Percentiles rank a stretch among this genome's conserved stretches.
phyloP scores from a whole-genome alignment of 2,113 vertebrate species.

The Natator depressus region DNA sequence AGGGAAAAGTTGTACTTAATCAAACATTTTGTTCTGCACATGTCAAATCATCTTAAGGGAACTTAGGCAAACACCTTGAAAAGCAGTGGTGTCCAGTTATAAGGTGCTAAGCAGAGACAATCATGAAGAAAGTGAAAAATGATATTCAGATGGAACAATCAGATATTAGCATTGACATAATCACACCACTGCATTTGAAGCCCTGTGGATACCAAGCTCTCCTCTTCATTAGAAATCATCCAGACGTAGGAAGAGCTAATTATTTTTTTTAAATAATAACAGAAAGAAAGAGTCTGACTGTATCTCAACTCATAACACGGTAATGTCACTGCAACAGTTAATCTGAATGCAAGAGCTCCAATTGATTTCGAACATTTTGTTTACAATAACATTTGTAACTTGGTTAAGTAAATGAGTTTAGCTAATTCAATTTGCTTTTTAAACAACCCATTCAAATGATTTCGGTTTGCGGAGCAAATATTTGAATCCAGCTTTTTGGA shows the following conservation, averaged over 20 bases:
- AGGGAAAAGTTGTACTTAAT: not conserved
- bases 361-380: not conserved
- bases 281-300: not conserved
- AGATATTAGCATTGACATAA: not conserved
- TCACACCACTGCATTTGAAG: not conserved
- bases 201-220: not conserved
- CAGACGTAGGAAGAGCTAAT: not conserved
- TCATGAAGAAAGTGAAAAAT: not conserved
- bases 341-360: not conserved
- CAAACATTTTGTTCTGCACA: not conserved
- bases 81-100: not conserved
- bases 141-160: not conserved
- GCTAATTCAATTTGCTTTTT: not conserved
- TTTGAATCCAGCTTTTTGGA: not conserved
- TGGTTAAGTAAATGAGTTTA: not conserved
- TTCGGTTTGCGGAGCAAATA: not conserved
- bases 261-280: not conserved
- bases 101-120: not conserved
- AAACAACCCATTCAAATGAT: not conserved
- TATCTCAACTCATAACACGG: not conserved
- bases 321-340: not conserved
- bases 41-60: not conserved
- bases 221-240: not conserved
- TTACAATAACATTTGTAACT: not conserved
- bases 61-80: not conserved